These are phyloP conservation scores for Suncus etruscus DNA, from an alignment of 2,113 vertebrate species.

Conservation along the genomic window DNA sequence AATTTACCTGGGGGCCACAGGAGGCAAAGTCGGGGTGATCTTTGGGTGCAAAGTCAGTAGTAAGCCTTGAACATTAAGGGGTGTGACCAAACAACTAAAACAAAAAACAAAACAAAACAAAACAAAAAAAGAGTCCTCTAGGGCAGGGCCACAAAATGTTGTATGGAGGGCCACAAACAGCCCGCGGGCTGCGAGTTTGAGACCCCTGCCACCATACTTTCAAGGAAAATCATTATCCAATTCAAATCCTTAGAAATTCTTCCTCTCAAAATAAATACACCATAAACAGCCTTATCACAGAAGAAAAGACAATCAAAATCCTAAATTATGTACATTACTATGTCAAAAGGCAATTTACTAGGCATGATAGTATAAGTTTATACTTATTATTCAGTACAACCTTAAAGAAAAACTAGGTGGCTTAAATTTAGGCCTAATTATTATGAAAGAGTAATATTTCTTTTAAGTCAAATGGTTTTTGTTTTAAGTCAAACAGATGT, in stretches of 20 bases:
- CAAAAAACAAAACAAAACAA: too few relatives aligned
- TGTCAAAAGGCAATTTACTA: background rate
- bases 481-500: background rate
- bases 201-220: background rate
- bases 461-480: background rate
- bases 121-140: too few relatives aligned
- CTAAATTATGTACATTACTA: conserved; percentile 11
- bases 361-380: background rate
- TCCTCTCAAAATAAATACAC: too few relatives aligned
- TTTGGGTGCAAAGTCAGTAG: too few relatives aligned
- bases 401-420: background rate
- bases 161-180: too few relatives aligned
- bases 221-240: conserved; percentile 20
- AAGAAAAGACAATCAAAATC: background rate
- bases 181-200: too few relatives aligned
- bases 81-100: too few relatives aligned
- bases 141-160: too few relatives aligned
- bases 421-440: background rate
- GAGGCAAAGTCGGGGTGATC: too few relatives aligned
- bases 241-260: background rate
- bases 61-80: too few relatives aligned
- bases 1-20: too few relatives aligned
- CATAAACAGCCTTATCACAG: background rate
- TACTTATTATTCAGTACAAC: background rate
- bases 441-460: background rate